Conservation (phyloP, 2,113 vertebrate species). For the Heterochromis multidens region DNA sequence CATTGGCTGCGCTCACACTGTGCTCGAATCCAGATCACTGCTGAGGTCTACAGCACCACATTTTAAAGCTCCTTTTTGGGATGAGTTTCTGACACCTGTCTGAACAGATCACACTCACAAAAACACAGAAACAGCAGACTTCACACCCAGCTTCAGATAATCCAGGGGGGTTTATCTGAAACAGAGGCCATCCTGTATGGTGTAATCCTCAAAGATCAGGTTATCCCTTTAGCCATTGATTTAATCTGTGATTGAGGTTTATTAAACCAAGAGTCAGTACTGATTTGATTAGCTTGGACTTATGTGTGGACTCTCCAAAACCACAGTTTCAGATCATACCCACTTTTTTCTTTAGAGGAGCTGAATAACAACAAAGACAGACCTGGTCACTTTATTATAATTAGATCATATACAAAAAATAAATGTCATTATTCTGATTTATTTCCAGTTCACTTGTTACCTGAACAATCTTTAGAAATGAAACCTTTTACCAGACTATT, state of each 20-base stretch:
- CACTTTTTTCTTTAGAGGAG: neutral
- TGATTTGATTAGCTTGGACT: neutral
- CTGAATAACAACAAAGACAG: neutral
- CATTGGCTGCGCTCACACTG: constrained; percentile 23
- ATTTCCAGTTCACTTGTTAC: neutral
- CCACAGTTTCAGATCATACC: neutral
- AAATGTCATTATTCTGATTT: neutral
- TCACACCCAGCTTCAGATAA: neutral
- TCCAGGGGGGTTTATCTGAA: neutral
- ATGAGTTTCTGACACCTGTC: neutral
- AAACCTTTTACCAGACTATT: neutral
- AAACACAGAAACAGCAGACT: neutral
- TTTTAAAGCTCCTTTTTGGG: neutral
- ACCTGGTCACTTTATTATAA: neutral
- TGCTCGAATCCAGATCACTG: constrained; percentile 26
- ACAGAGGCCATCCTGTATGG: neutral
- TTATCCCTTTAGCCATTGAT: neutral
- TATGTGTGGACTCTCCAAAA: neutral
- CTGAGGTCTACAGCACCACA: neutral
- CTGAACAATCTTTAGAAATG: neutral
- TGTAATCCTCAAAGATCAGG: neutral
- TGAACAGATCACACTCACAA: neutral
- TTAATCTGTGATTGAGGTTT: neutral
- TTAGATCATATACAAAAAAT: neutral
- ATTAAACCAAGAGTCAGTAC: neutral